These are phyloP conservation scores for Lasioglossum morio DNA, from an alignment of 2,888 invertebrate species.

Conservation along the genomic window DNA sequence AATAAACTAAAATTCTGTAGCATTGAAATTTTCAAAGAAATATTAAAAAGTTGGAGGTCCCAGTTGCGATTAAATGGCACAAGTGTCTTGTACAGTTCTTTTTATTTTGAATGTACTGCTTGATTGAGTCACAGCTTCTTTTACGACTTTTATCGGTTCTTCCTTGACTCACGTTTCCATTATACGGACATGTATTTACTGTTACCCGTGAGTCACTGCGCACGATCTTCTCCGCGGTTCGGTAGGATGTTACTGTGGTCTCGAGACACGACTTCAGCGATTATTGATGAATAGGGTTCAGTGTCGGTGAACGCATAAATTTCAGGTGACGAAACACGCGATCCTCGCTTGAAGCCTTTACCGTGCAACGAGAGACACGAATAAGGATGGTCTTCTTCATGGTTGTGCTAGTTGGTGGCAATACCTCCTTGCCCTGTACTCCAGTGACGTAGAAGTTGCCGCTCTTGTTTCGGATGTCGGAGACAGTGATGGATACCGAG, in stretches of 20 bases:
- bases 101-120: too few relatives aligned
- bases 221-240: slow-evolving; percentile 1
- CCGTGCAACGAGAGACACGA: slow-evolving; percentile 71
- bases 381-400: slow-evolving; percentile 46
- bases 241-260: not conserved
- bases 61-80: too few relatives aligned
- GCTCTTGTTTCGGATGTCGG: not conserved
- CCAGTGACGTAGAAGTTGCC: not conserved
- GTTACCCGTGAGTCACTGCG: slow-evolving; percentile 23
- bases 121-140: not conserved
- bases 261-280: not conserved
- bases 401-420: slow-evolving; percentile 55
- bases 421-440: not conserved
- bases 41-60: not conserved
- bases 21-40: not conserved
- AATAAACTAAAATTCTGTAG: not conserved
- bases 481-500: not conserved
- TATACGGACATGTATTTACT: not conserved
- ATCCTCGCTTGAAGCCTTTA: slow-evolving; percentile 57
- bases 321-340: slow-evolving; percentile 39
- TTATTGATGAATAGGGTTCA: not conserved
- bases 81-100: not conserved
- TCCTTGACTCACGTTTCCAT: slow-evolving; percentile 8
- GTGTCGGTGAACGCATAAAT: not conserved
- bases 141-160: slow-evolving; percentile 1